Base-by-base conservation (phyloP, 2,888 invertebrate genomes). In the Drosophila rubida region DNA sequence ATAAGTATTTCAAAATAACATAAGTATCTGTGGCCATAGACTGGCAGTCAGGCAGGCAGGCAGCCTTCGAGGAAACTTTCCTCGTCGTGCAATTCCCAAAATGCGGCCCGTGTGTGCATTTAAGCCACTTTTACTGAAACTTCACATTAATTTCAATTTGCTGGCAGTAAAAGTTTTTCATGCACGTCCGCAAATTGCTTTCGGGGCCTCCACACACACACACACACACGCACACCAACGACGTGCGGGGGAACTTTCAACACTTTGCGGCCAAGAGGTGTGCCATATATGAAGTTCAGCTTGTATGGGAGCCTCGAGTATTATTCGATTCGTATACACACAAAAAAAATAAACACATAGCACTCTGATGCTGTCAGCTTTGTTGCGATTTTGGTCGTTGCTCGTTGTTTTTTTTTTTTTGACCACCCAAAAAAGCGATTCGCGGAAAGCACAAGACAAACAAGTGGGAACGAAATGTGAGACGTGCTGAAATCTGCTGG, bases 141-240 rank as follows among this genome's bases (percentile, higher is more conserved):
- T 89, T 88, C 85, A 85, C 89, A 89, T 89, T 89, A 89, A 89
- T 89, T 90, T 89, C 89, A 89, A 89, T 89, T 89, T 89, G 87
- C 85, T 88, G 78, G 71, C 80, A 80, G 87, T 88, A 79, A 81
- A 87, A 87, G 84, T 87, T 87, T 89, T 87, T 74, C 82, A 80
- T 89, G 80, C 88, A 87, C 88, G 87, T 89, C 88, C 88, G 86
- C 88, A 89, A 87, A 87, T 89, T 83, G 88, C 87, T 89, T 88
- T 76, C 73, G 41, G 53, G 53, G 42, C 16, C 16, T 53, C 13
- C 14, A 4, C 11, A n/a, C n/a, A n/a, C n/a, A n/a, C n/a, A n/a
- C n/a, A n/a, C n/a, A n/a, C 13, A 19, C 19, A 19, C 3, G 3
- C 9, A 30, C 9, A 30, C 25, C 4, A 5, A 30, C 30, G 11